Evolutionary conservation across 2,888 invertebrate genomes (phyloP), one percentile per base, ranked within the genome.

Genomic region (Agriopis marginaria): DNA sequence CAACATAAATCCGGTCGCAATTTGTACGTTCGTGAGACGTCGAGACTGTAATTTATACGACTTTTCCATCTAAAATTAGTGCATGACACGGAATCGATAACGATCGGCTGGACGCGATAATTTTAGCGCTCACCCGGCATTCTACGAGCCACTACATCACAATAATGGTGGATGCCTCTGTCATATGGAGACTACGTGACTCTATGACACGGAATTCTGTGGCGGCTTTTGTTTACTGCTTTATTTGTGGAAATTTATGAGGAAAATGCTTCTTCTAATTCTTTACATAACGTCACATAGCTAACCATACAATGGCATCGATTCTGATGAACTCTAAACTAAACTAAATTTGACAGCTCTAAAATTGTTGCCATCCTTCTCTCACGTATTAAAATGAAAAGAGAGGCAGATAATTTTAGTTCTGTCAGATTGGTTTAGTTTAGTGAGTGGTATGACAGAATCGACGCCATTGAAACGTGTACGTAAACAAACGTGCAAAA

Each of bases 31-130:
- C 77, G 64, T 78, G 12, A 44, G 77, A 50, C 75, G 60, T 60
- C 77, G 75, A 79, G 66, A 75, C 77, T 72, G 78, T 82, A 80
- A 83, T 81, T 82, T 82, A 82, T 79, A 39, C 45, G 80, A 39
- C n/a, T 14, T 56, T 56, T 51, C 51, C 12, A 86, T 88, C 88
- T 89, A 88, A 88, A 88, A 87, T 88, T 87, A 89, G 88, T 87
- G 81, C 82, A 81, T 82, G 87, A 85, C 86, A 86, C 78, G 81
- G 81, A 86, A 89, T 88, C 89, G 84, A 89, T 89, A 87, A 84
- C 81, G 86, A 85, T 80, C 86, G 83, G 79, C 68, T 80, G 73
- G 71, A 60, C 63, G 60, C 76, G 82, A 71, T 83, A 82, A 84
- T 82, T 83, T 82, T 86, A 85, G 84, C 82, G 77, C 77, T 73